Percentiles rank a stretch among this genome's conserved stretches.
phyloP scores from a whole-genome alignment of 2,797 vertebrate species.

The Anabas testudineus region DNA sequence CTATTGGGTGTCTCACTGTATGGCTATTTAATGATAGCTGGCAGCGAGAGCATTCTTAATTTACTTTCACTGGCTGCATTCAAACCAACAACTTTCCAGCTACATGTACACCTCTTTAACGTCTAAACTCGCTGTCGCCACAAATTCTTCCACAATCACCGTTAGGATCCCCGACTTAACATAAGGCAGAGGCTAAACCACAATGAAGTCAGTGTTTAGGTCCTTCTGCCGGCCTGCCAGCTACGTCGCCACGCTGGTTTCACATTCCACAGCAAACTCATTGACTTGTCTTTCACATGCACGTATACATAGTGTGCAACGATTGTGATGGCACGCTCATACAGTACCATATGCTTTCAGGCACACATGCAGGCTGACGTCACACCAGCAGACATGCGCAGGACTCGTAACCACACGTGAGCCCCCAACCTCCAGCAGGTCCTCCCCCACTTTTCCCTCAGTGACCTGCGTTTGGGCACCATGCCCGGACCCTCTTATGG shows the following conservation, averaged over 20 bases:
- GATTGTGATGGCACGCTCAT: constrained; percentile 67
- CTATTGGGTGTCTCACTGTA: constrained; percentile 36
- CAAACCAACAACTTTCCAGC: constrained; percentile 55
- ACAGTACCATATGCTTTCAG: constrained; percentile 66
- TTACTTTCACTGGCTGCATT: constrained; percentile 54
- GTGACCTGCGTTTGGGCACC: constrained; percentile 70
- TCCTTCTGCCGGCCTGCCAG: constrained; percentile 63
- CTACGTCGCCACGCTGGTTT: constrained; percentile 72
- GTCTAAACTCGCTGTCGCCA: constrained; percentile 59
- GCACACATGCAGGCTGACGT: constrained; percentile 56
- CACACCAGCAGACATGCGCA: constrained; percentile 52
- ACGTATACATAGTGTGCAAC: constrained; percentile 33
- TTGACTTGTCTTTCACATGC: constrained; percentile 54
- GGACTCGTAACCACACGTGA: constrained; percentile 58
- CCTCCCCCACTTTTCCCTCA: constrained; percentile 64
- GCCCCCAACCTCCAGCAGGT: constrained; percentile 43
- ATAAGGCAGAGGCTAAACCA: constrained; percentile 76
- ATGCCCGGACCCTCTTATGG: constrained; percentile 69
- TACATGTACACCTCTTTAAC: constrained; percentile 63
- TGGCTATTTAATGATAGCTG: constrained; percentile 61
- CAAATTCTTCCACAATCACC: constrained; percentile 68
- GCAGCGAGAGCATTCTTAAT: constrained; percentile 50
- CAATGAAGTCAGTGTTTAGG: constrained; percentile 81
- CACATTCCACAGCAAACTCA: constrained; percentile 74
- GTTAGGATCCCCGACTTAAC: constrained; percentile 72